These are phyloP conservation scores for Melipona quadrifasciata DNA, from an alignment of 1,140 invertebrate genomes.

Conservation along the genomic window DNA sequence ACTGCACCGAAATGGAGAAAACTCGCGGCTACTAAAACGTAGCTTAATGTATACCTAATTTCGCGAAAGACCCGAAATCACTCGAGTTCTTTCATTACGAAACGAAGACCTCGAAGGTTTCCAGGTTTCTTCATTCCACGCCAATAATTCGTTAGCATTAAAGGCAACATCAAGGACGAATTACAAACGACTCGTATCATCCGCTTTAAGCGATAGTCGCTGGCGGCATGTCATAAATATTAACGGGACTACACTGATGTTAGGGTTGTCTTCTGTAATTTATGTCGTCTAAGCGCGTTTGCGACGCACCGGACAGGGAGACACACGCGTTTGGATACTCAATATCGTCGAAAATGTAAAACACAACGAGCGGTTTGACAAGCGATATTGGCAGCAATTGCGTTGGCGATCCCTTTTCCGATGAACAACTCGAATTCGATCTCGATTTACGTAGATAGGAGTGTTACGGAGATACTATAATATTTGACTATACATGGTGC, in stretches of 20 bases:
- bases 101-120: not conserved
- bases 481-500: no score
- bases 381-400: not conserved
- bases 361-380: not conserved
- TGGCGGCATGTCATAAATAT: slow-evolving; percentile 31
- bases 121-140: not conserved
- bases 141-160: slow-evolving; percentile 37
- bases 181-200: slow-evolving; percentile 32
- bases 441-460: not conserved
- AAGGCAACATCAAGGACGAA: not conserved
- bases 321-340: not conserved
- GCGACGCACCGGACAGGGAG: no score
- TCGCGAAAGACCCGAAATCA: not conserved
- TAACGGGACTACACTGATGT: slow-evolving; percentile 7
- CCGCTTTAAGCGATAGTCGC: slow-evolving; percentile 16
- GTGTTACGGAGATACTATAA: not conserved
- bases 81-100: slow-evolving; percentile 1
- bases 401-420: not conserved
- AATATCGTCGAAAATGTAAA: not conserved
- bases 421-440: not conserved
- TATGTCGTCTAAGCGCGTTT: not conserved
- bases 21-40: not conserved
- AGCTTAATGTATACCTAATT: not conserved
- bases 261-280: slow-evolving; percentile 8
- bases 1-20: not conserved